Evolutionary conservation across 1,140 invertebrate species (phyloP).

Genomic region (Drosophila bocki): DNA sequence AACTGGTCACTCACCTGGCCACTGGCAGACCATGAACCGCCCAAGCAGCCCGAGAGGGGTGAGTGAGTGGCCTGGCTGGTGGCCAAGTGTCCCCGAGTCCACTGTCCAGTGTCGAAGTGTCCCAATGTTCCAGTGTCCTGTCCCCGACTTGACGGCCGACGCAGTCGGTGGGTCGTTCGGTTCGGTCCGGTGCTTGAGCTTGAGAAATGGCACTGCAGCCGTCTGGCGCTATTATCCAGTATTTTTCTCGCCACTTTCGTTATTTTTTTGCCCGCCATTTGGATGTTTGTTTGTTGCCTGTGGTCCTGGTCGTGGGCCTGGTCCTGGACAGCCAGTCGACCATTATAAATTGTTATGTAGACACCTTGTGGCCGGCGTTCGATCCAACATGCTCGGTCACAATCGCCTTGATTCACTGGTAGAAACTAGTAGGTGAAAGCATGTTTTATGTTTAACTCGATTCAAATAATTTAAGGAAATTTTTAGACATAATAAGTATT

Average conservation of each 20-base stretch:
- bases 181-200: constrained; percentile 46
- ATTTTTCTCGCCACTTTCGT: constrained; percentile 39
- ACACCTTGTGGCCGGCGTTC: constrained; percentile 49
- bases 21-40: constrained; percentile 20
- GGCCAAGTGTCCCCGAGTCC: constrained; percentile 4
- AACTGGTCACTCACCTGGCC: constrained; percentile 54
- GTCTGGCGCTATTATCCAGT: constrained; percentile 50
- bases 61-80: constrained; percentile 24
- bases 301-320: constrained; percentile 26
- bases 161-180: constrained; percentile 19
- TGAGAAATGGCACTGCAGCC: constrained; percentile 61
- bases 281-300: constrained; percentile 32
- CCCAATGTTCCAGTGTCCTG: constrained; percentile 14
- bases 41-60: background rate
- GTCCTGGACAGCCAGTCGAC: constrained; percentile 31
- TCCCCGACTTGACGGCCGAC: constrained; percentile 15
- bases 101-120: constrained; percentile 15
- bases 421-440: background rate
- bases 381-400: constrained; percentile 33
- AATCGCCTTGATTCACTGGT: constrained; percentile 5
- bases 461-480: background rate
- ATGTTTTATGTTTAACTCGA: too few species aligned
- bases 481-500: constrained; percentile 47
- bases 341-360: constrained; percentile 60
- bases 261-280: constrained; percentile 15